These are phyloP conservation scores for Chelonus formosanus DNA, from an alignment of 2,888 invertebrate genomes.

Conservation along the genomic window DNA sequence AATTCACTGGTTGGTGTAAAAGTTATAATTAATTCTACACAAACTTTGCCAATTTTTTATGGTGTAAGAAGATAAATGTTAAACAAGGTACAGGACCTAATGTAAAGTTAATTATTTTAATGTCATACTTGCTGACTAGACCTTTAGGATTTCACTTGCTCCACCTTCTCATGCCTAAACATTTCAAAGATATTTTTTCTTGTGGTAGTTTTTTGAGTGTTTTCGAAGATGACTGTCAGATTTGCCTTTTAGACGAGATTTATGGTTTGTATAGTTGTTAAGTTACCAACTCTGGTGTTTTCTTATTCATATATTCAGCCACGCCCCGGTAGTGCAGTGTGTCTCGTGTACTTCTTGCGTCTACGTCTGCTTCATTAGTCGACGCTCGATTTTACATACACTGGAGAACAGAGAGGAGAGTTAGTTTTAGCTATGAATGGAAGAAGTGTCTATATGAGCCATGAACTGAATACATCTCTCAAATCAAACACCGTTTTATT, in stretches of 20 bases:
- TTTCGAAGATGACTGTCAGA: constrained; percentile 16
- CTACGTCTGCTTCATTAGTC: constrained; percentile 57
- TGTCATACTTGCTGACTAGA: too few species aligned
- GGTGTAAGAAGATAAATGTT: too few species aligned
- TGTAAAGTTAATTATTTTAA: too few species aligned
- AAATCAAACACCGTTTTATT: too few species aligned
- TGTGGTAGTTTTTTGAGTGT: background rate
- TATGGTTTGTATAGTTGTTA: constrained; percentile 24
- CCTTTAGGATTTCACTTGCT: too few species aligned
- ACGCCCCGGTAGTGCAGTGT: constrained; percentile 56
- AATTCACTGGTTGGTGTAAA: too few species aligned
- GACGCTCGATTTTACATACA: constrained; percentile 32
- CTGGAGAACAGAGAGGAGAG: constrained; percentile 13
- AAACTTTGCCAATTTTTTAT: too few species aligned
- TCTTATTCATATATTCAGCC: constrained; percentile 59
- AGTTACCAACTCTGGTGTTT: constrained; percentile 44
- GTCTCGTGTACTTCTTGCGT: constrained; percentile 48
- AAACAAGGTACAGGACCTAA: too few species aligned
- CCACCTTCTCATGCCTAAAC: too few species aligned
- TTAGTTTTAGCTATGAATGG: constrained; percentile 6
- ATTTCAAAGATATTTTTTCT: too few species aligned
- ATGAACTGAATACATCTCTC: too few species aligned
- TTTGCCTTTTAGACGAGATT: constrained; percentile 27
- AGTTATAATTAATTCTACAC: too few species aligned
- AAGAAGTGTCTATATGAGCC: constrained; percentile 12